Evolutionary conservation across 2,113 vertebrate species (phyloP).

Genomic region (Mobula hypostoma): DNA sequence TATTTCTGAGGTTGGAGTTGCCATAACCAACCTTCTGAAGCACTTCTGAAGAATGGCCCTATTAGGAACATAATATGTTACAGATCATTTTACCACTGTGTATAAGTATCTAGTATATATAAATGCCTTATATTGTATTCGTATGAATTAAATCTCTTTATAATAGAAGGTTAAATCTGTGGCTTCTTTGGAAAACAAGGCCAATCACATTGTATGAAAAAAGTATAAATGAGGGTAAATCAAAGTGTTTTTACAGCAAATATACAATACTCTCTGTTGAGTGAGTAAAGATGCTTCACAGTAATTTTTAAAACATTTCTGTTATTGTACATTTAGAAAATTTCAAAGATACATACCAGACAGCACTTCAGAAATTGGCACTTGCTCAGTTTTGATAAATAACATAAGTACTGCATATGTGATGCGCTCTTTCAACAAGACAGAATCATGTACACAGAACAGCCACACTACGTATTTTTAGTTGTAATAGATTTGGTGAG

Average conservation of each 20-base stretch:
- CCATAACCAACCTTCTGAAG: too few relatives aligned
- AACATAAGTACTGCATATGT: neutral
- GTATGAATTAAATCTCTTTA: neutral
- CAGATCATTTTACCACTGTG: too few relatives aligned
- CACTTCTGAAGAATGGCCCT: too few relatives aligned
- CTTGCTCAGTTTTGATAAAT: neutral
- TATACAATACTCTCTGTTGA: neutral
- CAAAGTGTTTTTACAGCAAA: neutral
- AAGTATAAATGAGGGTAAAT: slow-evolving; percentile 1
- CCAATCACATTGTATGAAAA: neutral
- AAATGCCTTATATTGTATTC: neutral
- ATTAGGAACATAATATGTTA: too few relatives aligned
- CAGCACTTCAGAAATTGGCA: neutral
- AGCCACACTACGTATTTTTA: neutral
- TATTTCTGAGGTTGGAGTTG: too few relatives aligned
- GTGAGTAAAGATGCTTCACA: neutral
- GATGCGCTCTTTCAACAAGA: neutral
- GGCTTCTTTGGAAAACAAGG: neutral
- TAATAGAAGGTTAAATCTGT: neutral
- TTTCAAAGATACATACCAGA: neutral
- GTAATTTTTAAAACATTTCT: neutral
- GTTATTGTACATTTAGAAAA: neutral
- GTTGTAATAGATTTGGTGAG: neutral
- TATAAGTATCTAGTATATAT: too few relatives aligned
- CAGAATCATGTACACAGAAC: neutral